Base-by-base conservation (phyloP, 2,113 vertebrate species). In the Sitta europaea region DNA sequence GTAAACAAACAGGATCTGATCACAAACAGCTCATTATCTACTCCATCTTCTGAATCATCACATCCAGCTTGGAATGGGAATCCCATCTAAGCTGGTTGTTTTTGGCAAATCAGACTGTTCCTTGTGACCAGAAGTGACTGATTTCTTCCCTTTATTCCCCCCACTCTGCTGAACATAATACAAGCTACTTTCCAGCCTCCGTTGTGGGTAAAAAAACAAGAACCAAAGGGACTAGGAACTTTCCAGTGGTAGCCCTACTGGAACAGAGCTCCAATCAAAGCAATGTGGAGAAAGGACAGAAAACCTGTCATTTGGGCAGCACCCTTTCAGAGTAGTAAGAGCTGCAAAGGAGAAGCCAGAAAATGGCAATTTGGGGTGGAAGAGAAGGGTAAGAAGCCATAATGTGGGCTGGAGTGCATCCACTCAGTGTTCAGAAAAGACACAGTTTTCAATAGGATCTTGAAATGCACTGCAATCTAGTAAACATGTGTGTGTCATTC, bases 1-100 rank as follows among this genome's bases (percentile, higher is more conserved):
- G 63, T 57, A 91, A 96, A 89, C 82, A 94, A 87, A 87, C 65
- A 70, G 31, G 51, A 86, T 63, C 86, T 58, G 66, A 61, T 96
- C 91, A 65, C 82, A 92, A 92, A 72, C 92, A 96, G 71, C 61
- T 96, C 91, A 90, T 96, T 94, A 96, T 83, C 91, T 91, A 12
- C 73, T 80, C 3, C 4, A 79, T 96, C 91, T 94, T 93, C 90
- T 94, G 91, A 97, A 62, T 96, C 90, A 92, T 71, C 84, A 29
- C 72, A 76, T 91, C 59, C 57, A 92, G 23, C 47, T 67, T 86
- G 86, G 72, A 91, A 95, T 53, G 73, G 82, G 93, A 95, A 92
- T 94, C 71, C 73, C 11, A 0, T 63, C 63, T 91, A 74, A 85
- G 35, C 31, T 79, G 68, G 67, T 67, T 94, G 54, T 19, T 93